Evolutionary conservation across 2,888 invertebrate genomes (phyloP).

Genomic region (Lasioglossum pauxillum): DNA sequence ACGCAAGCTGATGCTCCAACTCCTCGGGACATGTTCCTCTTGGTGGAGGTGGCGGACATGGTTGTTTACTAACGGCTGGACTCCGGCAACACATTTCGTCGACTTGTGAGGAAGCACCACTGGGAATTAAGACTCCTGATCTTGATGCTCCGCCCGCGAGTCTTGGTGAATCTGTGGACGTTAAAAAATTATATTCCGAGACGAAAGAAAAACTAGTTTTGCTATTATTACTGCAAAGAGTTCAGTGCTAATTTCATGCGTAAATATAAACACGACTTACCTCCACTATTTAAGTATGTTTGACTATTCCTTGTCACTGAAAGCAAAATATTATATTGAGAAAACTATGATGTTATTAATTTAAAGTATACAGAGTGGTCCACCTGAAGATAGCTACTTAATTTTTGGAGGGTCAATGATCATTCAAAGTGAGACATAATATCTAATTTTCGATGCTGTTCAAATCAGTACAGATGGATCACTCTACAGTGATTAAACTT

Average conservation of each 20-base stretch:
- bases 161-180: slow-evolving; percentile 65
- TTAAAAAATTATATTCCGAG: background rate
- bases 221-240: background rate
- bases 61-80: slow-evolving; percentile 62
- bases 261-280: slow-evolving; percentile 15
- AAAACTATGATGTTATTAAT: background rate
- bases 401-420: background rate
- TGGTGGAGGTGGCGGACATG: slow-evolving; percentile 51
- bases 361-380: background rate
- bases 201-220: background rate
- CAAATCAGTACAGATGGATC: background rate
- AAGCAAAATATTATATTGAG: slow-evolving; percentile 1
- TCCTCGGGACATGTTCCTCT: slow-evolving; percentile 84
- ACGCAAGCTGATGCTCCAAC: slow-evolving; percentile 82
- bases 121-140: slow-evolving; percentile 54
- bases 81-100: slow-evolving; percentile 73
- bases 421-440: background rate
- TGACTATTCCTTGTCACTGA: slow-evolving; percentile 28
- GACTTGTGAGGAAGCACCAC: slow-evolving; percentile 56
- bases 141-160: slow-evolving; percentile 77
- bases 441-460: too few relatives aligned
- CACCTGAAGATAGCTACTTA: background rate
- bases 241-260: background rate
- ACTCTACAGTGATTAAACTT: background rate
- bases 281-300: slow-evolving; percentile 34